phyloP scores from a whole-genome alignment of 2,113 vertebrate species.

The Charina bottae region DNA sequence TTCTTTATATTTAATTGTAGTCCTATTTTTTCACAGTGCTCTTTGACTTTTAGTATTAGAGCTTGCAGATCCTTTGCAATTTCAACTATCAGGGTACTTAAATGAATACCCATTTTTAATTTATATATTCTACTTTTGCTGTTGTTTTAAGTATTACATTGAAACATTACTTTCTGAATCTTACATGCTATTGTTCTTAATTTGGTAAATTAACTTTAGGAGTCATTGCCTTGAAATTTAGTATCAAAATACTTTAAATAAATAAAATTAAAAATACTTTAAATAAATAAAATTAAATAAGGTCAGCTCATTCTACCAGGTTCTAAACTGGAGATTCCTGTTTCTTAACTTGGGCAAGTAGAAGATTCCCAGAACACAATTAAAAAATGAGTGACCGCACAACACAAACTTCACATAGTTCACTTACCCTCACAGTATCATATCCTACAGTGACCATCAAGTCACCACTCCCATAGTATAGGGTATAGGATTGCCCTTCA shows the following conservation, averaged over 20 bases:
- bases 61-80: too few species aligned
- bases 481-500: slow-evolving; percentile 29
- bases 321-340: background rate
- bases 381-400: rapidly evolving
- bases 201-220: background rate
- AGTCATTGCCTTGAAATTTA: background rate
- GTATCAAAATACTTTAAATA: background rate
- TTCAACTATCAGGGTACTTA: too few species aligned
- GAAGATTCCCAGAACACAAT: background rate
- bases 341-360: rapidly evolving
- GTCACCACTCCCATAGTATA: slow-evolving; percentile 72
- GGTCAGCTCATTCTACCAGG: too few species aligned
- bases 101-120: too few species aligned
- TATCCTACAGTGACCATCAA: slow-evolving; percentile 66
- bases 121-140: too few species aligned
- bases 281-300: background rate
- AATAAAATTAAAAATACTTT: background rate
- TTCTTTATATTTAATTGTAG: too few species aligned
- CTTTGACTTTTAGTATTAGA: too few species aligned
- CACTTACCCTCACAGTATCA: slow-evolving; percentile 73
- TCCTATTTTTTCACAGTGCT: too few species aligned
- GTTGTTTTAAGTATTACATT: too few species aligned
- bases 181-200: background rate
- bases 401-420: rapidly evolving
- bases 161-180: too few species aligned